Evolutionary conservation across 2,113 vertebrate genomes (phyloP), one percentile per base, ranked within the genome.

Genomic region (Tapirus terrestris): DNA sequence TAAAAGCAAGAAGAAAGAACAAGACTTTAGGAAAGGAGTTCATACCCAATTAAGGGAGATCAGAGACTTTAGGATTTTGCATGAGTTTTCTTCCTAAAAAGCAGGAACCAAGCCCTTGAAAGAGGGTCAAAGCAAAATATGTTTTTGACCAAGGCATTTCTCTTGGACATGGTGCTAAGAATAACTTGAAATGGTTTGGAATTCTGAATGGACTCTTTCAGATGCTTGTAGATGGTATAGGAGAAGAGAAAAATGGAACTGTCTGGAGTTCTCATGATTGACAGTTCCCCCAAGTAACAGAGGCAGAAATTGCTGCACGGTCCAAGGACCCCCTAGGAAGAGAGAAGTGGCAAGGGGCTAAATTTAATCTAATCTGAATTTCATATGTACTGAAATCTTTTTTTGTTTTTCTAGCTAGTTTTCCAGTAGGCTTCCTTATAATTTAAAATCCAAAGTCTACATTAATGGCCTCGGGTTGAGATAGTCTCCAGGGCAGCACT

Each of bases 161-260:
- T 13, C 11, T 93, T 43, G 31, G 86, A 76, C 45, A 5, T 61
- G 25, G 27, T 89, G 18, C 88, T 51, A 92, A 90, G 43, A 89
- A 65, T 67, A 92, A 89, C 43, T 94, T 85, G 83, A 93, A 91
- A 93, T 84, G 29, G 58, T 48, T 79, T 97, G 65, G 53, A 96
- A 88, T 95, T 96, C 48, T 92, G 39, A 93, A 80, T 88, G 61
- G 56, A 67, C 39, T 91, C 58, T 73, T 84, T 82, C 39, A 67
- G 61, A 68, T 63, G 36, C 63, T 82, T 94, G 2, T 94, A 67
- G 79, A 53, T 43, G 10, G 17, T 93, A 67, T 58, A 88, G 85
- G 20, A 61, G 48, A 75, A 94, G 43, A 90, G 33, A 85, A 65
- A 94, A 72, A 75, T 58, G 4, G 56, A 88, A 80, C 29, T 76